Evolutionary conservation across 2,797 vertebrate genomes (phyloP), one percentile per base, ranked within the genome.

Genomic region (Bovichtus variegatus): DNA sequence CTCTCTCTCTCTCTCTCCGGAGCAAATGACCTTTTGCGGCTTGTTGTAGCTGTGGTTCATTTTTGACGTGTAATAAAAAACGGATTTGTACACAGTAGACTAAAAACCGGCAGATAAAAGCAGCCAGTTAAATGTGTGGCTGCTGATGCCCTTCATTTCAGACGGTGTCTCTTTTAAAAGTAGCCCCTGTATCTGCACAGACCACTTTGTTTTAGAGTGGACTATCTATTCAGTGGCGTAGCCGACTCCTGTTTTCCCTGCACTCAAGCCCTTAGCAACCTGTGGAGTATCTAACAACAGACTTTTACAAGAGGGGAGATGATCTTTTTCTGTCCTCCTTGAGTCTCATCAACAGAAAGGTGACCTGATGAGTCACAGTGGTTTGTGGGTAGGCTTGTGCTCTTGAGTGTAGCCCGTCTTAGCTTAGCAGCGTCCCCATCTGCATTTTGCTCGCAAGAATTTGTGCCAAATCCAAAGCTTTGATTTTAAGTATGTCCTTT

Each of bases 231-330:
- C 70, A 76, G 77, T 83, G 82, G 72, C 74, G 74, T 68, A 68
- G 77, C 80, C 72, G 80, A 83, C 85, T 78, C 79, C 53, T 71
- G 81, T 83, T 89, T 87, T 73, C 57, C 66, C 77, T 34, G 73
- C 90, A 92, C 92, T 94, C 80, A 67, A 79, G 87, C 83, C 90
- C 91, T 89, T 91, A 91, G 90, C 91, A 93, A 91, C 91, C 86
- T 31, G 2, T 76, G 10, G 71, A 91, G 91, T 91, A 89, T 90
- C 90, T 76, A 91, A 89, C 91, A 92, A 91, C 92, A 91, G 88
- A 90, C 84, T 46, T 81, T 85, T 82, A 88, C 76, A 83, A 87
- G 87, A 88, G 90, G 47, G 65, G 73, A 77, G 80, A 74, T 83
- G 85, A 83, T 92, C 85, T 89, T 92, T 93, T 93, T 91, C 85